Base-by-base conservation (phyloP, 2,113 vertebrate genomes). In the Perognathus longimembris region DNA sequence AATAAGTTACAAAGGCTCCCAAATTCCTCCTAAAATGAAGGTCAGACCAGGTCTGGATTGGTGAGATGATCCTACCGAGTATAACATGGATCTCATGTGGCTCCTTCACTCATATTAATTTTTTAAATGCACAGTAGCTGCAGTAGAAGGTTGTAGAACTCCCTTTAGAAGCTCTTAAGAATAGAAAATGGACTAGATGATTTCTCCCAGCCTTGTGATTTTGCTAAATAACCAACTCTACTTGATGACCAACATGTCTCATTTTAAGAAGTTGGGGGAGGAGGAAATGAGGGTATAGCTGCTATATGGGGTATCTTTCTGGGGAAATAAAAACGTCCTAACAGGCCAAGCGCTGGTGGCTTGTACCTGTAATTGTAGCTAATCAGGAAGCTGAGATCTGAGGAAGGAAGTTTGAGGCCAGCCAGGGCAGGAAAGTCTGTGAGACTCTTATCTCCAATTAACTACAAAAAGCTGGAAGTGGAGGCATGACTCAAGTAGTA, bases 221-320 rank as follows among this genome's bases (percentile, higher is more conserved):
- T 87, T 92, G 59, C 38, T 93, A 91, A 92, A 79, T 75, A 85
- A 86, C 34, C 88, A 86, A 77, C 17, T 88, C 77, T 84, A 42
- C 73, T 93, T 69, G 63, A 84, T 66, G 42, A 45, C 28, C 73
- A 54, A 36, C 26, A 38, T 26, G 8, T 85, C 66, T 94, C 42
- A 70, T 70, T 66, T 80, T 57, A 79, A 89, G n/a, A 30, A 32
- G 6, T 9, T 79, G n/a, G 28, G 15, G 22, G 64, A n/a, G 64
- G 20, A 20, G 9, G 32, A 3, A 90, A 70, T 67, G 17, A 36
- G 24, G 40, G 83, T 50, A 22, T 83, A 71, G 63, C n/a, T 90
- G 38, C 67, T 86, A 14, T 17, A 17, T 9, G 20, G 45, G 6
- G 6, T 70, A 50, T 83, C 69, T 92, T 77, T 86, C 40, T 42